These are phyloP conservation scores for Ara ararauna DNA, from an alignment of 2,797 vertebrate species.

Conservation along the genomic window DNA sequence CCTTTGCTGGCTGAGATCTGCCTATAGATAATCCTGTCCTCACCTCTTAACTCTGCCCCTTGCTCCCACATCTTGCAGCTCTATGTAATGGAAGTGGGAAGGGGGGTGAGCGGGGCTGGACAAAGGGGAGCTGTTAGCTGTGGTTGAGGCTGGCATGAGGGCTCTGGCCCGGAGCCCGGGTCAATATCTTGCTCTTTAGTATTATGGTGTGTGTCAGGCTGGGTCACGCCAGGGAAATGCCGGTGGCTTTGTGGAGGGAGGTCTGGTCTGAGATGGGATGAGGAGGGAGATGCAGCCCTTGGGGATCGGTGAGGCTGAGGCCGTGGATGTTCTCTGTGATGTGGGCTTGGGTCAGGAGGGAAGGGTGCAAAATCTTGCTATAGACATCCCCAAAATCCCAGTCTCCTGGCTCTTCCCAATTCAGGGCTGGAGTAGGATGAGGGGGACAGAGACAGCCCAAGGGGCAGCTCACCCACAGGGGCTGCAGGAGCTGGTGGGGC, in stretches of 20 bases:
- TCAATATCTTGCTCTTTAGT: not conserved
- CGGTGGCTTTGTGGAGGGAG: accelerated
- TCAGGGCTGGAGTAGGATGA: not conserved
- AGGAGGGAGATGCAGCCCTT: not conserved
- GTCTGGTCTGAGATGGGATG: accelerated
- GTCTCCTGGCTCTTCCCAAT: not conserved
- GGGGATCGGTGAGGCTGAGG: not conserved
- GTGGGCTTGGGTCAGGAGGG: not conserved
- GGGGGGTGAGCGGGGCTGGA: not conserved
- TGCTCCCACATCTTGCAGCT: accelerated
- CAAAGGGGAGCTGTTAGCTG: not conserved
- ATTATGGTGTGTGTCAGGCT: not conserved
- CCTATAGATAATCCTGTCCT: not conserved
- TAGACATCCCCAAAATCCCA: not conserved
- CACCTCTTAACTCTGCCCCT: not conserved
- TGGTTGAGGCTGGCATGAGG: accelerated
- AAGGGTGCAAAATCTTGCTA: not conserved
- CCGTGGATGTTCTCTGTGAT: accelerated
- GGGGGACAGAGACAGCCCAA: not conserved
- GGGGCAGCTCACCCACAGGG: not conserved
- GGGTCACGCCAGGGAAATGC: not conserved
- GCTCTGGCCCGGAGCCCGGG: not conserved
- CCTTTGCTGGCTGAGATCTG: not conserved
- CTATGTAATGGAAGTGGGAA: not conserved
- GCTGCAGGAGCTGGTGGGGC: not conserved